A percentile compares a stretch with the other conserved stretches of the same genome.
These are phyloP conservation scores for Nycteola revayana DNA, from an alignment of 2,888 invertebrate species.

Conservation along the genomic window DNA sequence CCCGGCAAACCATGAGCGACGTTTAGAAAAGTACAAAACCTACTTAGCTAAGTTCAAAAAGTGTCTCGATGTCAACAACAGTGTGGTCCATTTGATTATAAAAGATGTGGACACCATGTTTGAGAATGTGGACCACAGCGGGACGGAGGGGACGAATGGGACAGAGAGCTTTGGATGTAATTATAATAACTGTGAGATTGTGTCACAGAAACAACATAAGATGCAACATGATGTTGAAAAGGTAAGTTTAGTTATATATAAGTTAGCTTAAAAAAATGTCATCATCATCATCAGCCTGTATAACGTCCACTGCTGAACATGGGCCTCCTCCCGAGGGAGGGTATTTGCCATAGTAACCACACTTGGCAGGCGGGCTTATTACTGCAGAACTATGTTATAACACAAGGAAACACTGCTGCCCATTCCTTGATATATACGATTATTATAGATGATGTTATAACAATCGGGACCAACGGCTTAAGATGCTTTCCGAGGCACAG, in stretches of 20 bases:
- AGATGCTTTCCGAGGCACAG: too few species aligned
- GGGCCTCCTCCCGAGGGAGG: too few species aligned
- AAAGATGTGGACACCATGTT: slow-evolving; percentile 92
- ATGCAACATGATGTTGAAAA: slow-evolving; percentile 78
- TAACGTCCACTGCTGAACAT: too few species aligned
- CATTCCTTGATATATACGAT: too few species aligned
- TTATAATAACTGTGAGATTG: slow-evolving; percentile 66
- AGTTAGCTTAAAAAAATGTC: too few species aligned
- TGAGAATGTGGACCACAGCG: slow-evolving; percentile 85
- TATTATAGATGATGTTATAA: too few species aligned
- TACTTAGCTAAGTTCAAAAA: slow-evolving; percentile 88
- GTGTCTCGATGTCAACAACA: slow-evolving; percentile 89
- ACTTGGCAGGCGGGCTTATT: too few species aligned
- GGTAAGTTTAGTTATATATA: slow-evolving; percentile 51
- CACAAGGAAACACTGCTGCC: too few species aligned
- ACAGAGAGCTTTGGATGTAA: slow-evolving; percentile 63
- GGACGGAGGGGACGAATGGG: slow-evolving; percentile 51
- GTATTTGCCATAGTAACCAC: too few species aligned
- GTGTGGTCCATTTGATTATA: slow-evolving; percentile 86
- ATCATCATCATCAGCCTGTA: too few species aligned
- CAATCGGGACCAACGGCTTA: too few species aligned
- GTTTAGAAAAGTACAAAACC: slow-evolving; percentile 87
- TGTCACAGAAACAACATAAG: slow-evolving; percentile 66
- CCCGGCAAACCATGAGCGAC: slow-evolving; percentile 87
- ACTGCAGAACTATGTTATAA: too few species aligned